Percentiles rank a stretch among this genome's conserved stretches.
phyloP scores from a whole-genome alignment of 2,888 invertebrate species.

The Nomada goodeniana region DNA sequence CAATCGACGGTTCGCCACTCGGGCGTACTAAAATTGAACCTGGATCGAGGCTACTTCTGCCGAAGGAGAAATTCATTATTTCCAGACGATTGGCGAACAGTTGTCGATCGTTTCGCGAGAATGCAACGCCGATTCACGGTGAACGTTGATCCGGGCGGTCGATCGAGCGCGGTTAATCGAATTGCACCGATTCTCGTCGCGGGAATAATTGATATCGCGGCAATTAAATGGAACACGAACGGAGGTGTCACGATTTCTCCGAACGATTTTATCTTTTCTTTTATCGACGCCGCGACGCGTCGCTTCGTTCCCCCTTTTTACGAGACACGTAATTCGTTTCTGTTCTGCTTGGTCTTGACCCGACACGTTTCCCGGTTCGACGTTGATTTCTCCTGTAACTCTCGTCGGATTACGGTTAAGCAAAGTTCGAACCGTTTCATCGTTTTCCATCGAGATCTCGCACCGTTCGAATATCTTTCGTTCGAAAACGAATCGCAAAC shows the following conservation, averaged over 20 bases:
- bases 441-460: no score
- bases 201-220: no score
- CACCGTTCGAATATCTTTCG: no score
- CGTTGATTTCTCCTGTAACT: background rate
- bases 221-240: no score
- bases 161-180: no score
- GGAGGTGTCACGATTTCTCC: slow-evolving; percentile 7
- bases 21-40: background rate
- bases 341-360: background rate
- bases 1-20: background rate
- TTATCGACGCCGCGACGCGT: background rate
- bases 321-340: background rate
- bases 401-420: no score
- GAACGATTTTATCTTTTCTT: slow-evolving; percentile 22
- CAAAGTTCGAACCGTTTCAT: no score
- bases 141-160: no score
- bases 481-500: no score
- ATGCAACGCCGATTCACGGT: no score
- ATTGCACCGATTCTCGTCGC: no score
- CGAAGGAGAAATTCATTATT: background rate
- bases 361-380: background rate
- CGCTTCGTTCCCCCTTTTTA: background rate
- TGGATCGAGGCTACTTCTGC: background rate
- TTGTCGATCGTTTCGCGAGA: no score
- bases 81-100: background rate